A percentile compares a stretch with the other conserved stretches of the same genome.
These are phyloP conservation scores for Apogon hyalosoma DNA, from an alignment of 2,797 vertebrate genomes.

Conservation along the genomic window DNA sequence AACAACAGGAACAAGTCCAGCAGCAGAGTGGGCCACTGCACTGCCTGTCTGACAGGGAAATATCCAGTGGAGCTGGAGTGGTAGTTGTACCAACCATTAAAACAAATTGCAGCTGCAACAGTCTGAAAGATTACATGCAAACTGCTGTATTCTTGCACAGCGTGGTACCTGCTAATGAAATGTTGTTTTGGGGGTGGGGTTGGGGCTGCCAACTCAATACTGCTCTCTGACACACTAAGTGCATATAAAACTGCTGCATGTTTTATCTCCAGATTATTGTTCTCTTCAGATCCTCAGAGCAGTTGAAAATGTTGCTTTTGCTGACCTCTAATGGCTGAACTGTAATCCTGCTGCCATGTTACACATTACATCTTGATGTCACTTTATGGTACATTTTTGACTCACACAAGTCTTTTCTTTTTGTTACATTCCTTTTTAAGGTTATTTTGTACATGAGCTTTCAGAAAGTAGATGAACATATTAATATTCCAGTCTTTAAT, in stretches of 20 bases:
- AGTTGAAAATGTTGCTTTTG: not conserved
- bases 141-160: not conserved
- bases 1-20: slow-evolving; percentile 67
- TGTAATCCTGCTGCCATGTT: not conserved
- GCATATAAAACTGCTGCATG: not conserved
- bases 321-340: slow-evolving; percentile 7
- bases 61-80: slow-evolving; percentile 96
- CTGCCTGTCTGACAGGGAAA: slow-evolving; percentile 94
- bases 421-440: not conserved
- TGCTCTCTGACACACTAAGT: not conserved
- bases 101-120: not conserved
- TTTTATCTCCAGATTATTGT: not conserved
- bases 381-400: not conserved
- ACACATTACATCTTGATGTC: not conserved
- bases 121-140: not conserved
- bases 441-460: slow-evolving; percentile 5
- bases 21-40: slow-evolving; percentile 90
- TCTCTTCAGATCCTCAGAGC: not conserved
- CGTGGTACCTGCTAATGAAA: not conserved
- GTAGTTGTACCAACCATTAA: slow-evolving; percentile 72
- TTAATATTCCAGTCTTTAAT: slow-evolving; percentile 5
- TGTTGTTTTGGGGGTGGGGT: not conserved
- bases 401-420: not conserved
- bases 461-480: not conserved
- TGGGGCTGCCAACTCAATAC: not conserved